Percentiles rank a stretch among this genome's conserved stretches.
Conservation (phyloP, 2,797 vertebrate genomes). For the Aeoliscus strigatus region DNA sequence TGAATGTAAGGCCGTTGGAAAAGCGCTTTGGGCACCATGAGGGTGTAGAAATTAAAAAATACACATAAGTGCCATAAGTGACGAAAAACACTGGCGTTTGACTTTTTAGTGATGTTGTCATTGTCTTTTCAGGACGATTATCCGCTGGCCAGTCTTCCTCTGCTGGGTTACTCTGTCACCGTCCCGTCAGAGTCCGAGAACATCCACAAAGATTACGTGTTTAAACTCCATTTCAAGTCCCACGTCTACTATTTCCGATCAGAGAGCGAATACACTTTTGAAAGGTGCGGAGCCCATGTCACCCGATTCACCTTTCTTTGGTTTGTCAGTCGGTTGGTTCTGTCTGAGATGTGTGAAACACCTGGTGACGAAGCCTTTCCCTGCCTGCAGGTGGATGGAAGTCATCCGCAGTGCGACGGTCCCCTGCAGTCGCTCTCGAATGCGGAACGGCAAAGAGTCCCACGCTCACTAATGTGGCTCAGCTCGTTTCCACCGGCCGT, state of each 20-base stretch:
- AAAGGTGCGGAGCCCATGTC: conserved; percentile 80
- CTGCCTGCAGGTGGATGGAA: conserved; percentile 88
- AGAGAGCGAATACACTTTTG: conserved; percentile 93
- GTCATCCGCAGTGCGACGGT: conserved; percentile 95
- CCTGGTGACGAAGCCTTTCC: background rate
- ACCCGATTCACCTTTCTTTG: too few relatives aligned
- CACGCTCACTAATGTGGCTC: conserved; percentile 76
- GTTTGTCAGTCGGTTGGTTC: too few relatives aligned
- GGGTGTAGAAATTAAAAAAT: too few relatives aligned
- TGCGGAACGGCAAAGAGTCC: conserved; percentile 84
- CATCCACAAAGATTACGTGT: conserved; percentile 96
- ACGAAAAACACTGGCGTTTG: too few relatives aligned
- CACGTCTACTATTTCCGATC: conserved; percentile 98
- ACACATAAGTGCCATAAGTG: too few relatives aligned
- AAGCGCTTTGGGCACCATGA: too few relatives aligned
- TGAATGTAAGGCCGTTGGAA: too few relatives aligned
- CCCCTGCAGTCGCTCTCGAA: conserved; percentile 79
- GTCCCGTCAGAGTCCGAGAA: conserved; percentile 90
- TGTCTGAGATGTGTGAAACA: background rate
- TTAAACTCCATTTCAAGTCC: conserved; percentile 98
- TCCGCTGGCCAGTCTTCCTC: conserved; percentile 92
- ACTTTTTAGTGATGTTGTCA: too few relatives aligned
- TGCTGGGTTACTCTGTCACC: conserved; percentile 92
- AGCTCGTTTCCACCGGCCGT: conserved; percentile 10
- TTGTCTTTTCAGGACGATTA: conserved; percentile 88